These are phyloP conservation scores for Caenorhabditis imperialis DNA, from an alignment of 2,888 invertebrate genomes.

Conservation along the genomic window DNA sequence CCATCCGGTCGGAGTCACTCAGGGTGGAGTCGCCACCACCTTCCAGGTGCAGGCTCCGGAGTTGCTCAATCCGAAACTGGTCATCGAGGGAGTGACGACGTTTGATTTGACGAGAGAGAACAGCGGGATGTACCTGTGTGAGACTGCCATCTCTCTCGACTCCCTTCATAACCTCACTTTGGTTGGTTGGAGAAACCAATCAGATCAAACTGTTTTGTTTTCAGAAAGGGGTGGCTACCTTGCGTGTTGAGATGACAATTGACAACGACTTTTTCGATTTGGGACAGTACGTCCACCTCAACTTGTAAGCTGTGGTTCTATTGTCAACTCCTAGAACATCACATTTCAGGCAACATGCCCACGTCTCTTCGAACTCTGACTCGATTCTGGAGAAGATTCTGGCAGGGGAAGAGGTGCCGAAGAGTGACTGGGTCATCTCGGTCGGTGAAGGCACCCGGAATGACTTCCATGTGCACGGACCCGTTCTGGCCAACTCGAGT, in stretches of 20 bases:
- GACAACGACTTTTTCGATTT: constrained; percentile 35
- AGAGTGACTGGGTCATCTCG: constrained; percentile 58
- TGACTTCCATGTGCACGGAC: constrained; percentile 55
- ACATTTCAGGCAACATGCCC: constrained; percentile 19
- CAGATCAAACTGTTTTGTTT: not conserved
- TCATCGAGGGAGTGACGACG: not conserved
- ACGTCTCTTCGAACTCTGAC: constrained; percentile 21
- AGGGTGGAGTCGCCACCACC: constrained; percentile 33
- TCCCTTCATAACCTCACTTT: constrained; percentile 21
- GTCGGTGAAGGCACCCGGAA: constrained; percentile 51
- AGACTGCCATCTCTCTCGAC: constrained; percentile 13
- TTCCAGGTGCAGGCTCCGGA: constrained; percentile 34
- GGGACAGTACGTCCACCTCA: constrained; percentile 28
- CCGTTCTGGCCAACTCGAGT: constrained; percentile 53
- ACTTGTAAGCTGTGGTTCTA: constrained; percentile 9
- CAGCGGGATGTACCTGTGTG: constrained; percentile 30
- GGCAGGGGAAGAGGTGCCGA: constrained; percentile 49
- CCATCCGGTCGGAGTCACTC: constrained; percentile 24
- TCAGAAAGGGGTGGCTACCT: constrained; percentile 39
- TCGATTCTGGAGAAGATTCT: constrained; percentile 49
- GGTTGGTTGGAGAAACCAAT: too few species aligned
- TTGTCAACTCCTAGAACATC: not conserved
- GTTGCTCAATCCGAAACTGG: constrained; percentile 19
- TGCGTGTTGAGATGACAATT: constrained; percentile 42
- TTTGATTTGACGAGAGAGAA: constrained; percentile 14